A percentile compares a stretch with the other conserved stretches of the same genome.
Conservation (phyloP, 2,113 vertebrate species). For the Rallus limicola region DNA sequence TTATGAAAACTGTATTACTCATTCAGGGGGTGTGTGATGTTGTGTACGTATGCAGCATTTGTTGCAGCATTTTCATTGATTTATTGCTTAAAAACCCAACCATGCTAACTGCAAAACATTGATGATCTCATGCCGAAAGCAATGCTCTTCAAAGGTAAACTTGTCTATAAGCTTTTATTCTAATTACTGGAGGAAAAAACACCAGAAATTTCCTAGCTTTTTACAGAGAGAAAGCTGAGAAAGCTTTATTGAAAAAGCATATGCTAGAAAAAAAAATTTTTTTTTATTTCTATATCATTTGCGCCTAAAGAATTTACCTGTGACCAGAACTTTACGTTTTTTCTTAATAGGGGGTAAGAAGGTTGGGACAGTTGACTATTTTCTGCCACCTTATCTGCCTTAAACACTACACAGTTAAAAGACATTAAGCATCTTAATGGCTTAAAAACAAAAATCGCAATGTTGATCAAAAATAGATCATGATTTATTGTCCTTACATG, state of each 20-base stretch:
- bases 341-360: neutral
- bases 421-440: constrained; percentile 37
- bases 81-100: constrained; percentile 72
- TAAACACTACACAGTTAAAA: constrained; percentile 44
- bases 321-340: constrained; percentile 49
- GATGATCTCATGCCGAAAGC: constrained; percentile 64
- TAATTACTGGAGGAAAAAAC: constrained; percentile 44
- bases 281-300: constrained; percentile 43
- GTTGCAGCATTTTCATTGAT: constrained; percentile 67
- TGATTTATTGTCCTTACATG: constrained; percentile 55
- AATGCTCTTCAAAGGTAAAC: constrained; percentile 62
- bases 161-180: constrained; percentile 51
- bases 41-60: constrained; percentile 48
- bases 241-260: constrained; percentile 65
- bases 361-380: neutral
- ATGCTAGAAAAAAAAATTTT: constrained; percentile 51
- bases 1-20: constrained; percentile 78
- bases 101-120: constrained; percentile 45
- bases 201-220: constrained; percentile 55
- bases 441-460: constrained; percentile 43
- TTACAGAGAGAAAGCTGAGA: constrained; percentile 44
- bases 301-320: constrained; percentile 52
- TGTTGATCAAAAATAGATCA: constrained; percentile 53
- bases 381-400: constrained; percentile 55
- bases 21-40: constrained; percentile 57